phyloP scores from a whole-genome alignment of 2,888 invertebrate species.

The Eledona agricola region DNA sequence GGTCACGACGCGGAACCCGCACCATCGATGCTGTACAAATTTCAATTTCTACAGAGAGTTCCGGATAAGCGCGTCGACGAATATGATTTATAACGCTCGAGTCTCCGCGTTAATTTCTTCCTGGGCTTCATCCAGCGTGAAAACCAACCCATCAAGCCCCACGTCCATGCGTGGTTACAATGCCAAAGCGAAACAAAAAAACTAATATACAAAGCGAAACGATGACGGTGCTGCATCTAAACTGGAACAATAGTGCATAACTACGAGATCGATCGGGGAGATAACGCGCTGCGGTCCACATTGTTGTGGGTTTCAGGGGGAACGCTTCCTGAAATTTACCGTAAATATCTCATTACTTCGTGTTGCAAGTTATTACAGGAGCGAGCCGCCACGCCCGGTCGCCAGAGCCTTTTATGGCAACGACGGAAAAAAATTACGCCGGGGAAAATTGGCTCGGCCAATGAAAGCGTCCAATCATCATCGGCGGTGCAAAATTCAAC shows the following conservation, averaged over 20 bases:
- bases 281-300: slow-evolving; percentile 20
- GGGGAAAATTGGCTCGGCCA: no score
- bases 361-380: slow-evolving; percentile 10
- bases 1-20: slow-evolving; percentile 8
- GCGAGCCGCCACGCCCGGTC: slow-evolving; percentile 1
- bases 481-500: no score
- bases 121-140: slow-evolving; percentile 27
- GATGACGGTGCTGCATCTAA: slow-evolving; percentile 31
- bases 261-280: slow-evolving; percentile 29
- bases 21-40: slow-evolving; percentile 6
- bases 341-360: slow-evolving; percentile 25
- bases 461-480: no score
- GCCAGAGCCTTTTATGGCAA: no score
- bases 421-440: no score
- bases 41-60: slow-evolving; percentile 25
- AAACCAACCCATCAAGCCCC: slow-evolving; percentile 30
- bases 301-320: slow-evolving; percentile 31
- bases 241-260: slow-evolving; percentile 35
- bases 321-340: slow-evolving; percentile 31
- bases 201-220: slow-evolving; percentile 28
- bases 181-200: slow-evolving; percentile 25
- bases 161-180: slow-evolving; percentile 32
- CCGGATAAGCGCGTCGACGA: slow-evolving; percentile 22
- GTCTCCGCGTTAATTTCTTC: slow-evolving; percentile 20
- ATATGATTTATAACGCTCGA: slow-evolving; percentile 24